A percentile compares a stretch with the other conserved stretches of the same genome.
Conservation (phyloP, 1,140 invertebrate species). For the Aphis craccivora region DNA sequence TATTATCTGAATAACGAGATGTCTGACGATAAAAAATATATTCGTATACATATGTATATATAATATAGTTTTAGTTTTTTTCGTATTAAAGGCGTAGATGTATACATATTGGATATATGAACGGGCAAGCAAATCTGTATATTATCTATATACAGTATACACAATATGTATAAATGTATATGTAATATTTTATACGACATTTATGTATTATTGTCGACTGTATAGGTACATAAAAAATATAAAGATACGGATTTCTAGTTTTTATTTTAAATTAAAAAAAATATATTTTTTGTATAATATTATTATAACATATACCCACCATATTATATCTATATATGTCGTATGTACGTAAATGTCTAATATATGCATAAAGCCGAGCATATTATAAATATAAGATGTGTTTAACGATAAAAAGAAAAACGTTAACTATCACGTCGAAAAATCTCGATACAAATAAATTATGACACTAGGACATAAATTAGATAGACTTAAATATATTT, state of each 20-base stretch:
- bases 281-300: background rate
- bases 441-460: constrained; percentile 12
- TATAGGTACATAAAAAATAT: background rate
- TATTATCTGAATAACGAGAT: constrained; percentile 15
- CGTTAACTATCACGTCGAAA: background rate
- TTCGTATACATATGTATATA: background rate
- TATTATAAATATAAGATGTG: background rate
- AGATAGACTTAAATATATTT: background rate
- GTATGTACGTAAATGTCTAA: constrained; percentile 10
- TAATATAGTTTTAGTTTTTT: background rate
- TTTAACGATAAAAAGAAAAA: constrained; percentile 24
- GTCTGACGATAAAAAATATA: constrained; percentile 10
- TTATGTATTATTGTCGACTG: background rate
- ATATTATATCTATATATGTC: background rate
- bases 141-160: background rate
- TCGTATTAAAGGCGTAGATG: background rate
- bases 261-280: constrained; percentile 18
- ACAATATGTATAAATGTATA: background rate
- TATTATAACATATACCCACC: constrained; percentile 3
- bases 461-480: background rate
- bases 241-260: background rate
- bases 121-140: background rate
- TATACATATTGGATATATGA: background rate
- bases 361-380: background rate
- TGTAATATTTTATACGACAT: background rate